These are phyloP conservation scores for Girardinus metallicus DNA, from an alignment of 2,797 vertebrate species.

Conservation along the genomic window DNA sequence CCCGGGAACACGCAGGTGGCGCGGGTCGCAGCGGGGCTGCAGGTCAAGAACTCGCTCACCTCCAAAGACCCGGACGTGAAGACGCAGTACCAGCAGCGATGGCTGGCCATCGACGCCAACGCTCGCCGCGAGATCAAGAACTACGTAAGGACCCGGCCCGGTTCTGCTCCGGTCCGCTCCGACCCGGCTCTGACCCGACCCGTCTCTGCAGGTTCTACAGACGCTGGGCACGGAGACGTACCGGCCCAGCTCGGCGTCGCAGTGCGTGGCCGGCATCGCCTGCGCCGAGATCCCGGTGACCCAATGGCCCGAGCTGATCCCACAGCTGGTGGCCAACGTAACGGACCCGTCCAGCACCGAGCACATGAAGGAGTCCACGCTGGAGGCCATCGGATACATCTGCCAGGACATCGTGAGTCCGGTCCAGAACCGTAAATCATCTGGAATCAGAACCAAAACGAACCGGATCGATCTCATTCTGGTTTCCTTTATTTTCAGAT, in stretches of 20 bases:
- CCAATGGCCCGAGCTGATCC: constrained; percentile 97
- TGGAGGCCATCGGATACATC: constrained; percentile 99
- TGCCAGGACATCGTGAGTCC: constrained; percentile 97
- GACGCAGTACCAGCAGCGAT: constrained; percentile 94
- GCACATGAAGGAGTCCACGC: constrained; percentile 98
- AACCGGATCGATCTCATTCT: too few relatives aligned
- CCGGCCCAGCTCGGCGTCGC: constrained; percentile 95
- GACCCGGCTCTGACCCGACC: accelerated
- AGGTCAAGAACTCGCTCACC: constrained; percentile 98
- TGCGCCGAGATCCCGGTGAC: constrained; percentile 96
- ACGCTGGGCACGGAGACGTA: constrained; percentile 97
- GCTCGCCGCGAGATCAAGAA: constrained; percentile 95
- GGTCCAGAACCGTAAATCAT: too few relatives aligned
- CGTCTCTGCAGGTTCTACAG: constrained; percentile 87
- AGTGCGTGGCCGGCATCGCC: constrained; percentile 98
- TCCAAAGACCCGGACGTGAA: constrained; percentile 97
- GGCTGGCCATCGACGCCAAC: constrained; percentile 94
- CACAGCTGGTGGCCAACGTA: constrained; percentile 94
- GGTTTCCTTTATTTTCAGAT: too few relatives aligned
- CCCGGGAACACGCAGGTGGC: constrained; percentile 98
- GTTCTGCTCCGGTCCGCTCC: not conserved
- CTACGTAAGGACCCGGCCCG: constrained; percentile 81
- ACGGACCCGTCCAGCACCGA: constrained; percentile 95
- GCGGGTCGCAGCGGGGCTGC: constrained; percentile 93
- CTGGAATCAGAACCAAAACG: not conserved